These are phyloP conservation scores for Zaprionus inermis DNA, from an alignment of 1,140 invertebrate genomes.

Conservation along the genomic window DNA sequence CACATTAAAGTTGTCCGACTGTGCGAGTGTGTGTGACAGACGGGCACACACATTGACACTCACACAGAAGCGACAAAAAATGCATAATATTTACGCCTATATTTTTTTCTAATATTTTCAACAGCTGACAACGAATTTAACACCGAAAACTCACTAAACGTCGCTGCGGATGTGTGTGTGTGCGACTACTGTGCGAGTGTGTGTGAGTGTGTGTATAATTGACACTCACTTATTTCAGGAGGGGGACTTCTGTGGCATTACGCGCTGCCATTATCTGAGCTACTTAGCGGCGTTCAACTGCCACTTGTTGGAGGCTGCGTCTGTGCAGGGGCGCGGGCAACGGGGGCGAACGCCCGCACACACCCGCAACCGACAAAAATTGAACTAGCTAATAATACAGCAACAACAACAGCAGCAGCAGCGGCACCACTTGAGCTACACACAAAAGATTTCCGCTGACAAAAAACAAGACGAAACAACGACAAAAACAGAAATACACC, in stretches of 20 bases:
- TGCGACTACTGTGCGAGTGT: constrained; percentile 4
- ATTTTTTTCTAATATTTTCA: constrained; percentile 81
- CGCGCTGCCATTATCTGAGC: constrained; percentile 73
- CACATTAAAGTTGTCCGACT: constrained; percentile 54
- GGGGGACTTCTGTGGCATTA: constrained; percentile 53
- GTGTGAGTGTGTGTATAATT: constrained; percentile 62
- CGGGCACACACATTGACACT: constrained; percentile 3
- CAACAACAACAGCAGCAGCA: constrained; percentile 46
- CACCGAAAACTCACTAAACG: constrained; percentile 48
- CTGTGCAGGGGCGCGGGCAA: not conserved
- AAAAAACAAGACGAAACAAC: constrained; percentile 49
- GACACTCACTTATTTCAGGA: constrained; percentile 73
- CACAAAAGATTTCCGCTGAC: constrained; percentile 79
- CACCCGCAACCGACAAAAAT: constrained; percentile 51
- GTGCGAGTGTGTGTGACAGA: constrained; percentile 13
- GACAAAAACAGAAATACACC: constrained; percentile 45
- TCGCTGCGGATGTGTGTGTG: constrained; percentile 3
- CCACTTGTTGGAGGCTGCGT: constrained; percentile 72
- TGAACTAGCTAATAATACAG: constrained; percentile 80
- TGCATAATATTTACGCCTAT: constrained; percentile 81
- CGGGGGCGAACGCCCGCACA: constrained; percentile 51
- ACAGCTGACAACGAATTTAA: constrained; percentile 72
- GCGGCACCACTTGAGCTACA: constrained; percentile 61
- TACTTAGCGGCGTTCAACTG: constrained; percentile 78
- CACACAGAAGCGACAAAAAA: constrained; percentile 47